phyloP scores from a whole-genome alignment of 2,888 invertebrate genomes.

The Ypsolopha sequella region DNA sequence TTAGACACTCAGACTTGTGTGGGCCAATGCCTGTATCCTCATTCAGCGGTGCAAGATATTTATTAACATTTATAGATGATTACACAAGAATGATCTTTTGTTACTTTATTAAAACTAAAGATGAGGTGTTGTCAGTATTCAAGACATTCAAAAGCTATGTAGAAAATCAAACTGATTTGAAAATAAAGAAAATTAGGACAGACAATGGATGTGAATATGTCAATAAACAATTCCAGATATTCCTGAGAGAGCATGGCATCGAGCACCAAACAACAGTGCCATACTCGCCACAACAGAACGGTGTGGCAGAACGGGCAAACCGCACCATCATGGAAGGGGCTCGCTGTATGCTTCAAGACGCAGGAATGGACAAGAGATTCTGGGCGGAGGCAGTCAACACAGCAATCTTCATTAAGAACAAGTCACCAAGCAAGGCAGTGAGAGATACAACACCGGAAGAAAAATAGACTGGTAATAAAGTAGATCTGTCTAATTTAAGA shows the following conservation, averaged over 20 bases:
- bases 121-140: not conserved
- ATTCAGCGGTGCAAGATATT: not conserved
- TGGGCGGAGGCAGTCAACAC: not conserved
- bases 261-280: not conserved
- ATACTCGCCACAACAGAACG: not conserved
- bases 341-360: not conserved
- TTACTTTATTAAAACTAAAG: not conserved
- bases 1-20: no score
- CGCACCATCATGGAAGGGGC: not conserved
- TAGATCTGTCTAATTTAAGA: conserved; percentile 1
- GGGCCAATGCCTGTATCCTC: no score
- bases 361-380: not conserved
- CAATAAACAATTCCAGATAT: not conserved
- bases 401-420: not conserved
- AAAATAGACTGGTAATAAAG: conserved; percentile 1
- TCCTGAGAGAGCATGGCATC: not conserved
- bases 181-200: not conserved
- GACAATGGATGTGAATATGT: not conserved
- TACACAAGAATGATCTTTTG: not conserved
- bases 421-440: not conserved
- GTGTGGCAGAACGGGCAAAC: not conserved
- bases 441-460: not conserved
- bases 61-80: not conserved
- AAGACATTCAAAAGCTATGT: not conserved
- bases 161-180: not conserved